Evolutionary conservation across 92 coral and sea anemone genomes (phyloP).

Genomic region (Epizoanthus ramosus): DNA sequence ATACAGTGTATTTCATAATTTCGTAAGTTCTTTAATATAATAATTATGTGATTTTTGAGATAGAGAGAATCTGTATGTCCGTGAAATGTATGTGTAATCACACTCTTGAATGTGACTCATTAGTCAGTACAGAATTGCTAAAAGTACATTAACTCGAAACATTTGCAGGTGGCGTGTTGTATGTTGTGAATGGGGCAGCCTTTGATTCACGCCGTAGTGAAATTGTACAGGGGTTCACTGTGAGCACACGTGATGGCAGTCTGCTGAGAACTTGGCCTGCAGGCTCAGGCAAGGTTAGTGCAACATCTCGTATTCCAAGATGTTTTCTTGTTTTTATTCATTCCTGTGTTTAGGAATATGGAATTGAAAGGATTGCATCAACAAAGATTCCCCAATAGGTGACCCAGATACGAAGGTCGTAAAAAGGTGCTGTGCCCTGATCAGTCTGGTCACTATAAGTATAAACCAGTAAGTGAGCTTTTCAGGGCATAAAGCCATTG

Average conservation of each 20-base stretch:
- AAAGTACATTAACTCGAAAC: not conserved
- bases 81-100: too few species aligned
- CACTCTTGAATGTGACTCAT: not conserved
- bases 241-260: constrained; percentile 58
- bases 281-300: constrained; percentile 50
- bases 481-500: too few species aligned
- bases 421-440: too few species aligned
- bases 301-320: not conserved
- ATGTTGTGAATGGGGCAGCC: constrained; percentile 81
- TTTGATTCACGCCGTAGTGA: constrained; percentile 12
- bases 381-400: too few species aligned
- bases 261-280: constrained; percentile 81
- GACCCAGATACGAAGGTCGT: too few species aligned
- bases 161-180: constrained; percentile 60
- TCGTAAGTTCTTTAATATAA: too few species aligned
- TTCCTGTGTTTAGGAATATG: not conserved
- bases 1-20: too few species aligned
- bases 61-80: too few species aligned
- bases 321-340: not conserved
- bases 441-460: too few species aligned
- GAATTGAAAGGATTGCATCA: too few species aligned
- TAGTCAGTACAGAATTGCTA: not conserved
- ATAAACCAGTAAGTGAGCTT: too few species aligned
- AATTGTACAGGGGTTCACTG: constrained; percentile 82
- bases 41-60: too few species aligned